Base-by-base conservation (phyloP, 2,113 vertebrate genomes). In the Meles meles region DNA sequence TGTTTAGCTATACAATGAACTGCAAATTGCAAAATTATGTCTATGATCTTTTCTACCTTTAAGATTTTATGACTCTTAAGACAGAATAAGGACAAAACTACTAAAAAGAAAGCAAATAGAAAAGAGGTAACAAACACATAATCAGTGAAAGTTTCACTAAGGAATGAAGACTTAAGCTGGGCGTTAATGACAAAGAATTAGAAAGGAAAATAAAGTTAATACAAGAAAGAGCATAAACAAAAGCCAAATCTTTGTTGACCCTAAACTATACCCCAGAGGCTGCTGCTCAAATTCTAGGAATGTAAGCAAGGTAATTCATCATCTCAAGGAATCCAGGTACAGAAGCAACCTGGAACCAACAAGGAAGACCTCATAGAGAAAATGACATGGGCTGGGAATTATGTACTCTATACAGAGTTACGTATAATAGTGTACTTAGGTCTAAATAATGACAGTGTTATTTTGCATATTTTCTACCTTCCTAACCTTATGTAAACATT, bases 111-210 rank as follows among this genome's bases (percentile, higher is more conserved):
- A 67, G 34, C 13, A 94, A 92, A 83, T 4, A 82, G 49, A 91
- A 61, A 80, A 20, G 77, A 83, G 8, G 63, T 52, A 93, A 59
- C n/a, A 87, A 79, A 88, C 44, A n/a, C n/a, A 90, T 18, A 82
- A 82, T 31, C 25, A 65, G 13, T 44, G 17, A 25, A 80, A 87
- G 25, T 83, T 96, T 97, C 44, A 79, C 6, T n/a, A 88, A 88
- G n/a, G 42, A 93, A 79, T 47, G 23, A 94, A 55, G 76, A 69
- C 37, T 83, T 69, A 81, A 52, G 31, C 10, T 95, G 27, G 59
- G 27, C 23, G 10, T 97, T 80, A 92, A 85, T 67, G 55, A 80
- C 47, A 94, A 94, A 94, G 37, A 76, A 92, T 55, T 77, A 90
- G 12, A 90, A 93, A 42, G 69, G 14, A 94, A 93, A 67, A 96